phyloP scores from a whole-genome alignment of 2,113 vertebrate genomes.

The Hemiscyllium ocellatum region DNA sequence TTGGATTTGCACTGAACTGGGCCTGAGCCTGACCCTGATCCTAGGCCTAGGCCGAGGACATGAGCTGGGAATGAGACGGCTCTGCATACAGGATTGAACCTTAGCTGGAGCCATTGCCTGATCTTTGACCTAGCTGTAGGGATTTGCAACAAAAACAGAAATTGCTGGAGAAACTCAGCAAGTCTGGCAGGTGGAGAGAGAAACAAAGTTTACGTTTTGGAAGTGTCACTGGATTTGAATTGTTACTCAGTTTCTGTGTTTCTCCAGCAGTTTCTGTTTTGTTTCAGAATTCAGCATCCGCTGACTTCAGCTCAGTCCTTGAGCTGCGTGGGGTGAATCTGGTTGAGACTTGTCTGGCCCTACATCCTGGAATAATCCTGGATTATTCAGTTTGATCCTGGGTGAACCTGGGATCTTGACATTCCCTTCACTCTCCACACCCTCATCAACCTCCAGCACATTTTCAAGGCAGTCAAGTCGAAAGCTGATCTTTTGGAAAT shows the following conservation, averaged over 20 bases:
- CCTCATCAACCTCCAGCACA: conserved; percentile 44
- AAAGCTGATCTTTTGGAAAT: conserved; percentile 60
- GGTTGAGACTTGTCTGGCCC: not conserved
- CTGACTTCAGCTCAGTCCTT: no score
- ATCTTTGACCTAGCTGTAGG: not conserved
- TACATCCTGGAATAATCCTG: not conserved
- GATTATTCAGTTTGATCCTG: not conserved
- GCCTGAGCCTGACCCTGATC: not conserved
- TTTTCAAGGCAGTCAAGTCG: conserved; percentile 66
- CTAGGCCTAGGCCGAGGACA: not conserved
- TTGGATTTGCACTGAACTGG: not conserved
- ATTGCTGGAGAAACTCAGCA: no score
- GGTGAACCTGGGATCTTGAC: rapidly evolving
- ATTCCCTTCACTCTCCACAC: conserved; percentile 24
- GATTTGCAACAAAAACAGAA: no score
- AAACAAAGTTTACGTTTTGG: no score
- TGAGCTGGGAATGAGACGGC: not conserved
- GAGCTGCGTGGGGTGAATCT: no score
- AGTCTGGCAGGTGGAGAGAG: no score
- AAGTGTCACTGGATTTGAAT: no score
- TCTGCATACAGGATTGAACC: no score
- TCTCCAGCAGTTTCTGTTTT: no score
- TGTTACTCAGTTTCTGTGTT: no score
- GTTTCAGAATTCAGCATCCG: no score
- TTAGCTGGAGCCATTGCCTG: not conserved